A percentile compares a stretch with the other conserved stretches of the same genome.
Conservation (phyloP, 2,888 invertebrate genomes). For the Dasypolia templi region DNA sequence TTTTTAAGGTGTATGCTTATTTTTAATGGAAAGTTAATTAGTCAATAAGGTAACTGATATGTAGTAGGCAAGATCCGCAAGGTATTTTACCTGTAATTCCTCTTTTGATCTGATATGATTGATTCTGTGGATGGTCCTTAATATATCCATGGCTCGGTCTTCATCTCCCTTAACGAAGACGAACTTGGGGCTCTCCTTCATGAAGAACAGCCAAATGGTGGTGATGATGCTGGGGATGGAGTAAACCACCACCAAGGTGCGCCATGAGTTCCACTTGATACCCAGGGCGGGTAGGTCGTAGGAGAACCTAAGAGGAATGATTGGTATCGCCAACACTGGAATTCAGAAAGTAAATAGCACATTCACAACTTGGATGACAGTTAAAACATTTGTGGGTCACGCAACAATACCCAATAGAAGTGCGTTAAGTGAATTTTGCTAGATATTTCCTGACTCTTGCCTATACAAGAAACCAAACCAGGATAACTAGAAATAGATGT, state of each 20-base stretch:
- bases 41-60: neutral
- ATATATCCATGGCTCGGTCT: conserved; percentile 87
- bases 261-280: conserved; percentile 93
- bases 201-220: conserved; percentile 87
- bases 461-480: neutral
- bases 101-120: conserved; percentile 72
- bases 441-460: neutral
- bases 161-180: conserved; percentile 90
- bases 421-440: neutral
- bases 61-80: neutral
- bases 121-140: conserved; percentile 77
- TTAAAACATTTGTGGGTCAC: neutral
- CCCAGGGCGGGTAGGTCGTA: conserved; percentile 80
- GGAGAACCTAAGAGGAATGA: conserved; percentile 90
- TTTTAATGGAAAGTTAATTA: neutral
- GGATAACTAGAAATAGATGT: neutral
- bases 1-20: neutral
- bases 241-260: conserved; percentile 92
- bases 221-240: conserved; percentile 91
- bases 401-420: neutral
- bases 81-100: conserved; percentile 72
- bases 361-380: neutral
- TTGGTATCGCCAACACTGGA: conserved; percentile 91
- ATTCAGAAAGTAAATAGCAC: conserved; percentile 35
- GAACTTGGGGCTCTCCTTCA: conserved; percentile 95